Percentiles rank a stretch among this genome's conserved stretches.
These are phyloP conservation scores for Eriosoma lanigerum DNA, from an alignment of 1,140 invertebrate species.

Conservation along the genomic window DNA sequence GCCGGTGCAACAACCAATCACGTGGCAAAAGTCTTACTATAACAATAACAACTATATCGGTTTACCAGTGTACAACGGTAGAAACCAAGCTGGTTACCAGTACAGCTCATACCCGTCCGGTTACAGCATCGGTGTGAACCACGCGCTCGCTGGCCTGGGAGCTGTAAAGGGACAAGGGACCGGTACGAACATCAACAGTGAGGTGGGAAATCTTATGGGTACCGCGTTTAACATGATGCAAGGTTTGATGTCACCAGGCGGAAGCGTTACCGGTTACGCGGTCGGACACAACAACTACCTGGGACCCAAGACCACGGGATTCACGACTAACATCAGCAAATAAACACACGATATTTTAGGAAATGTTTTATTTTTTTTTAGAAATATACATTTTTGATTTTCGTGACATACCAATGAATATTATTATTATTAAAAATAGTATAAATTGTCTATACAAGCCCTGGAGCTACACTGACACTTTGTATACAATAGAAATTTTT, in stretches of 20 bases:
- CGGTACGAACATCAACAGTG: too few relatives aligned
- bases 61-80: background rate
- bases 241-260: conserved; percentile 1
- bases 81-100: conserved; percentile 5
- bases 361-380: too few relatives aligned
- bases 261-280: conserved; percentile 20
- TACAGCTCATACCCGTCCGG: conserved; percentile 9
- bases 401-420: too few relatives aligned
- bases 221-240: conserved; percentile 22
- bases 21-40: conserved; percentile 5
- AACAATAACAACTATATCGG: conserved; percentile 7
- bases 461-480: too few relatives aligned
- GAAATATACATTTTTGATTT: too few relatives aligned
- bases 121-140: conserved; percentile 31
- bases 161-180: background rate
- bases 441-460: too few relatives aligned
- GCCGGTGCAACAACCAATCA: background rate
- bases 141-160: conserved; percentile 16
- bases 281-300: conserved; percentile 24
- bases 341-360: background rate
- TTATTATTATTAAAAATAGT: too few relatives aligned
- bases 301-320: conserved; percentile 30
- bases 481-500: too few relatives aligned
- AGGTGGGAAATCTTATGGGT: background rate
- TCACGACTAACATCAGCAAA: conserved; percentile 29